Percentiles rank a stretch among this genome's conserved stretches.
phyloP scores from a whole-genome alignment of 2,888 invertebrate genomes.

The Synergus japonicus region DNA sequence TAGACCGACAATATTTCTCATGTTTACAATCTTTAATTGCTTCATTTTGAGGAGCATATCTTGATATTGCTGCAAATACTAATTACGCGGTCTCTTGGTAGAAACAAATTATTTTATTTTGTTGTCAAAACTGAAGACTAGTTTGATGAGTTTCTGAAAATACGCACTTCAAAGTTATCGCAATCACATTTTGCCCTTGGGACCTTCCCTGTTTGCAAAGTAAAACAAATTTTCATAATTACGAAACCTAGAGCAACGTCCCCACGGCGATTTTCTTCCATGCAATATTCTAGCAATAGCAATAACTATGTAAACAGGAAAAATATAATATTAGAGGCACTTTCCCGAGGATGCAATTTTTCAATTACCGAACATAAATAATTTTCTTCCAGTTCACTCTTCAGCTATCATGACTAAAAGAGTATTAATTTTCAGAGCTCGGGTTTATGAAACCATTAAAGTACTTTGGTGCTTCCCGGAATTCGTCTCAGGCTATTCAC shows the following conservation, averaged over 20 bases:
- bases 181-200: conserved; percentile 11
- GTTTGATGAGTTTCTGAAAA: conserved; percentile 2
- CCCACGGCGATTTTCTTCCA: not conserved
- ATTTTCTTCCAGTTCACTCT: not conserved
- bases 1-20: not conserved
- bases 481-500: conserved; percentile 12
- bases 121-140: not conserved
- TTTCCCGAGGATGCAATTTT: not conserved
- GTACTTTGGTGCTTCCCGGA: not conserved
- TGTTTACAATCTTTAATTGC: not conserved
- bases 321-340: not conserved
- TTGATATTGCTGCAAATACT: not conserved
- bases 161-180: not conserved
- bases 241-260: not conserved
- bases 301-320: not conserved
- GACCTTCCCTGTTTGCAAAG: conserved; percentile 8
- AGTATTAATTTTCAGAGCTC: not conserved
- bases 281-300: not conserved
- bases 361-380: not conserved
- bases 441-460: conserved; percentile 23
- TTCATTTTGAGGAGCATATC: not conserved
- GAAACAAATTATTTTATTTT: not conserved
- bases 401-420: not conserved
- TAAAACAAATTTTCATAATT: conserved; percentile 25
- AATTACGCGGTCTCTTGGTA: not conserved